phyloP scores from a whole-genome alignment of 2,888 invertebrate genomes.

The Hymenopus coronatus region DNA sequence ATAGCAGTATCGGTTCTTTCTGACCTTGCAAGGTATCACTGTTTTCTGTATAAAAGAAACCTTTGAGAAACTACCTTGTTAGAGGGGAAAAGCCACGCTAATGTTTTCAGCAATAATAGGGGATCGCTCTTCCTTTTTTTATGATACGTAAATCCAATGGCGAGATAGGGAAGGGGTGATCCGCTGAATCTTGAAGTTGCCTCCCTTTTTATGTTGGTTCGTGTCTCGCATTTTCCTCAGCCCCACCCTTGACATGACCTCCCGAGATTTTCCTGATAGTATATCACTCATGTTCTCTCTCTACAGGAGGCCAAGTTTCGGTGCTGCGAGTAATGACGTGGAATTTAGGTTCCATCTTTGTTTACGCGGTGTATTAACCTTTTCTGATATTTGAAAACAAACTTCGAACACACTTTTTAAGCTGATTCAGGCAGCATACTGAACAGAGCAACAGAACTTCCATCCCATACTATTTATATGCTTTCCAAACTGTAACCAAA shows the following conservation, averaged over 20 bases:
- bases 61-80: background rate
- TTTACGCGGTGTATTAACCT: too few relatives aligned
- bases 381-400: too few relatives aligned
- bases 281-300: background rate
- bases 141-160: background rate
- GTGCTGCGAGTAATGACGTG: background rate
- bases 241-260: background rate
- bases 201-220: background rate
- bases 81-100: background rate
- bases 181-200: too few relatives aligned
- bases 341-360: background rate
- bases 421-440: too few relatives aligned
- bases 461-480: too few relatives aligned
- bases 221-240: background rate
- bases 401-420: too few relatives aligned
- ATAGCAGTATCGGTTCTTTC: too few relatives aligned
- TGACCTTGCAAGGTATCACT: too few relatives aligned
- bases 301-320: background rate
- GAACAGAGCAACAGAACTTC: too few relatives aligned
- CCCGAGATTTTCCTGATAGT: background rate
- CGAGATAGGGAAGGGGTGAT: background rate
- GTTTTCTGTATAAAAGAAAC: background rate
- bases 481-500: too few relatives aligned
- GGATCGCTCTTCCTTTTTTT: background rate
- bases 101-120: background rate